Percentiles rank a stretch among this genome's conserved stretches.
These are phyloP conservation scores for Crossaster papposus DNA, from an alignment of 53 echinoderm and acorn worm genomes.

Conservation along the genomic window DNA sequence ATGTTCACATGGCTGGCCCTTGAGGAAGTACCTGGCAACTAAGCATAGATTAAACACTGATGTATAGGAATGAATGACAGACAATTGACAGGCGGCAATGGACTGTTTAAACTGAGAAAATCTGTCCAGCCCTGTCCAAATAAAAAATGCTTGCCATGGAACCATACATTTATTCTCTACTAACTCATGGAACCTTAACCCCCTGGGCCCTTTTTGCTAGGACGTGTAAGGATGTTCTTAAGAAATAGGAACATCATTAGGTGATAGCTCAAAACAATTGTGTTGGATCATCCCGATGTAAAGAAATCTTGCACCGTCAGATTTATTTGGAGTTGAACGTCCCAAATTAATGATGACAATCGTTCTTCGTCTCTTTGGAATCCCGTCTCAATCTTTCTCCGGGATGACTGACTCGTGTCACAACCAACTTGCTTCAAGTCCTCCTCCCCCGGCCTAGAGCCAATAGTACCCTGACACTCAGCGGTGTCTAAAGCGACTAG, in stretches of 20 bases:
- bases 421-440: conserved; percentile 36
- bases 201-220: too few relatives aligned
- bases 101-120: not conserved
- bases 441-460: not conserved
- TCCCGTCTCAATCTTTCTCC: not conserved
- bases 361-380: not conserved
- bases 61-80: conserved; percentile 10
- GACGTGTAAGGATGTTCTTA: too few relatives aligned
- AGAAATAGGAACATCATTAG: too few relatives aligned
- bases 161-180: not conserved
- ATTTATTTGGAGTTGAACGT: too few relatives aligned
- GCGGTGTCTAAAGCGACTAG: conserved; percentile 19
- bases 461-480: conserved; percentile 45
- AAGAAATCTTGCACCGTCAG: too few relatives aligned
- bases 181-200: too few relatives aligned
- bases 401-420: conserved; percentile 43
- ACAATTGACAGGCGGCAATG: not conserved
- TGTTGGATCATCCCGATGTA: not conserved
- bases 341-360: not conserved
- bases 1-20: conserved; percentile 23
- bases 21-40: conserved; percentile 3
- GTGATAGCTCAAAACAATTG: too few relatives aligned
- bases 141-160: not conserved
- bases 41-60: not conserved
- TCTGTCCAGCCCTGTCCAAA: not conserved